Evolutionary conservation across 2,797 vertebrate species (phyloP), one percentile per base, ranked within the genome.

Genomic region (Catharus ustulatus): DNA sequence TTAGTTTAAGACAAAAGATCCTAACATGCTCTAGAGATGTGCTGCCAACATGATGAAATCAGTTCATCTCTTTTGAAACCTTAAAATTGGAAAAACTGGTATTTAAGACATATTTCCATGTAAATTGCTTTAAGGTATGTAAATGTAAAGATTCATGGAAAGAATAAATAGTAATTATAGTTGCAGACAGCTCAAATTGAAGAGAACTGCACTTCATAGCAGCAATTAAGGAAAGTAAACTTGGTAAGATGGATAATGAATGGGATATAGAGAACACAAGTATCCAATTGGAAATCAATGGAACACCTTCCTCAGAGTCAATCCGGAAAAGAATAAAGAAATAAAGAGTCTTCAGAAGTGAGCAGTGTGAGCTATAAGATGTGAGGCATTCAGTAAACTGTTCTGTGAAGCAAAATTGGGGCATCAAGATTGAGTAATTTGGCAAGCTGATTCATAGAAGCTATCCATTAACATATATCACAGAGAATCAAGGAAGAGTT

Each of bases 261-360:
- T 32, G 61, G 57, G 54, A 68, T 77, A 74, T 68, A 89, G 73
- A 90, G 57, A 19, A 77, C 42, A 43, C 15, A 83, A 68, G 38
- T 57, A 63, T 74, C 57, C 29, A 51, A 92, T 75, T 86, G 79
- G 73, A 94, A 96, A 94, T 94, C 90, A 95, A 77, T 89, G 81
- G 34, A 79, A 63, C n/a, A 15, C 38, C 89, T 71, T 76, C 34
- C 75, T 81, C 24, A 63, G n/a, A 76, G 52, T 82, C 4, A 1
- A 23, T 93, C 13, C 3, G 4, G 55, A 54, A 84, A 76, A 74
- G 22, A 38, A 30, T 43, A 61, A 92, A 84, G 43, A 82, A 90
- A 73, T 9, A 38, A 29, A 59, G 8, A 43, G 42, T 15, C 11
- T 51, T 73, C 64, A 89, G 59, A 83, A 87, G 59, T 2, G 1